Percentiles rank a stretch among this genome's conserved stretches.
phyloP scores from a whole-genome alignment of 2,888 invertebrate genomes.

The Xestia c-nigrum region DNA sequence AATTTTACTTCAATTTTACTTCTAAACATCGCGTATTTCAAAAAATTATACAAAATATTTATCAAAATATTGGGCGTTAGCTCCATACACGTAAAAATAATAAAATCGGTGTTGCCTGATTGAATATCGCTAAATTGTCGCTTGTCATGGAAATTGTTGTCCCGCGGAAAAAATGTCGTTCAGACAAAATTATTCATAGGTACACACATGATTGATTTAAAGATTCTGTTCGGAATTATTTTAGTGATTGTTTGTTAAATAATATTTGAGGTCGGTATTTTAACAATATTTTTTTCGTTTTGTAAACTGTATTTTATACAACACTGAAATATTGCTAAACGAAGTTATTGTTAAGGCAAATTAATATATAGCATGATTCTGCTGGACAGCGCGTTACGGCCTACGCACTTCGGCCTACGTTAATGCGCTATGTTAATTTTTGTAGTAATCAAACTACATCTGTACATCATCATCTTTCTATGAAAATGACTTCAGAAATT shows the following conservation, averaged over 20 bases:
- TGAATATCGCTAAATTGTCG: conserved; percentile 60
- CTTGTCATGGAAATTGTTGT: conserved; percentile 64
- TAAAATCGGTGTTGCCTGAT: conserved; percentile 52
- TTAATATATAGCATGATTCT: not conserved
- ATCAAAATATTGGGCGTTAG: conserved; percentile 35
- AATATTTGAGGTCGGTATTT: conserved; percentile 1
- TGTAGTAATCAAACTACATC: not conserved
- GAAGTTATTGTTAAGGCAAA: not conserved
- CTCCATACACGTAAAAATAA: conserved; percentile 38
- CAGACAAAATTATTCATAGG: conserved; percentile 44
- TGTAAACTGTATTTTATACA: not conserved
- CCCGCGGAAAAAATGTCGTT: conserved; percentile 40
- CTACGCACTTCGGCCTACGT: not conserved
- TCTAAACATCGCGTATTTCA: conserved; percentile 10
- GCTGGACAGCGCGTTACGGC: not conserved
- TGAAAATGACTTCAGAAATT: not conserved
- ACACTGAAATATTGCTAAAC: no score
- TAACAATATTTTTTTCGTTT: not conserved
- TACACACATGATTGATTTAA: conserved; percentile 47
- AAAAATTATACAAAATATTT: conserved; percentile 30
- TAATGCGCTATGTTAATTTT: not conserved
- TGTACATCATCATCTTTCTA: not conserved
- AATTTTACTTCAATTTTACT: conserved; percentile 8
- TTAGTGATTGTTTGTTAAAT: conserved; percentile 16
- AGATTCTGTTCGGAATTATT: conserved; percentile 36